phyloP scores from a whole-genome alignment of 2,797 vertebrate genomes.

The Tenualosa thibaudeaui region DNA sequence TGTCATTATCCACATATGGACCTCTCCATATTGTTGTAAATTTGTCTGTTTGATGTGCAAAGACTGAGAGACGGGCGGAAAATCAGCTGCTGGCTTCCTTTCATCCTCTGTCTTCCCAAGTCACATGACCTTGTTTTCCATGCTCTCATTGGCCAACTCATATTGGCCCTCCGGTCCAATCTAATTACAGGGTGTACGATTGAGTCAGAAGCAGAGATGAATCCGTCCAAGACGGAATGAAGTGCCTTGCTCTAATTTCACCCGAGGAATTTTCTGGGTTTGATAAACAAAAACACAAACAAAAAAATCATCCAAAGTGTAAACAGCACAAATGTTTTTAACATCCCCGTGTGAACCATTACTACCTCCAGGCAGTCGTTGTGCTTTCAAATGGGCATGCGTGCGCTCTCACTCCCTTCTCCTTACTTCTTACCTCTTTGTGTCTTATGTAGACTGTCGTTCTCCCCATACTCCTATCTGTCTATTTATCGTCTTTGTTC shows the following conservation, averaged over 20 bases:
- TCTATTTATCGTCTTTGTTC: not conserved
- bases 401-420: not conserved
- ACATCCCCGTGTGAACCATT: not conserved
- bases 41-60: not conserved
- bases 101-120: slow-evolving; percentile 42
- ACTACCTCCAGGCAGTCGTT: not conserved
- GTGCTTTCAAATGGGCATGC: not conserved
- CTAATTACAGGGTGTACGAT: slow-evolving; percentile 59
- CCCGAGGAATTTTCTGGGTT: not conserved
- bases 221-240: slow-evolving; percentile 38
- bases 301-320: too few relatives aligned
- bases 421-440: not conserved
- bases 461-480: not conserved
- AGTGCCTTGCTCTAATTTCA: slow-evolving; percentile 30
- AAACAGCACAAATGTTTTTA: too few relatives aligned
- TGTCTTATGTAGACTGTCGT: not conserved
- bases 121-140: slow-evolving; percentile 52
- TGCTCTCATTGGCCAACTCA: slow-evolving; percentile 53
- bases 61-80: not conserved
- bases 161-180: slow-evolving; percentile 52
- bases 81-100: slow-evolving; percentile 27
- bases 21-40: not conserved
- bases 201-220: slow-evolving; percentile 57
- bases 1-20: not conserved
- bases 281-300: slow-evolving; percentile 5